Evolutionary conservation across 2,797 vertebrate species (phyloP).

Genomic region (Eulemur rubriventer): DNA sequence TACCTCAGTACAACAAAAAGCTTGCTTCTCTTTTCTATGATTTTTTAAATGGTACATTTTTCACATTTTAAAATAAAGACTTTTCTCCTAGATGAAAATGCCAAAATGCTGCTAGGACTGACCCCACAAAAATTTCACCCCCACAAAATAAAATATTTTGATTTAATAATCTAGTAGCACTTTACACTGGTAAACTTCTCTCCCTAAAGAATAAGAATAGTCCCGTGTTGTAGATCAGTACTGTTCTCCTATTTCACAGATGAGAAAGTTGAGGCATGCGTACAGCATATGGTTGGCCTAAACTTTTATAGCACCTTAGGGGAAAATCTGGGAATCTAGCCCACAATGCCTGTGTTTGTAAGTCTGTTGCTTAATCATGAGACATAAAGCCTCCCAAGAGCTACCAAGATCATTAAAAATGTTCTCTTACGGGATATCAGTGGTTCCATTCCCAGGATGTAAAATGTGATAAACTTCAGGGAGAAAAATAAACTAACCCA

Average conservation of each 20-base stretch:
- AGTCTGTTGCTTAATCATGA: conserved; percentile 45
- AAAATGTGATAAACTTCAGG: conserved; percentile 56
- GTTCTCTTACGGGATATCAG: conserved; percentile 42
- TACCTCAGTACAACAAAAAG: not conserved
- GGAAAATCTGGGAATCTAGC: conserved; percentile 23
- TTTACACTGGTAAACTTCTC: not conserved
- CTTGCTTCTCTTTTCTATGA: not conserved
- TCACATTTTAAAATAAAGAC: not conserved
- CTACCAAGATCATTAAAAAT: conserved; percentile 66
- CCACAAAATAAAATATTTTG: not conserved
- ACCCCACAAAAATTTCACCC: not conserved
- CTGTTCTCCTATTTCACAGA: not conserved
- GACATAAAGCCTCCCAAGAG: conserved; percentile 19
- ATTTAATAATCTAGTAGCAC: not conserved
- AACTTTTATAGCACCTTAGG: not conserved
- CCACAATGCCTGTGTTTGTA: not conserved
- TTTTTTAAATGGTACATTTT: conserved; percentile 23
- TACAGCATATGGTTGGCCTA: not conserved
- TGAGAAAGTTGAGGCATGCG: not conserved
- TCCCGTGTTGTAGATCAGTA: not conserved
- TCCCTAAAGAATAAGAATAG: not conserved
- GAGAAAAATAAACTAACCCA: conserved; percentile 65
- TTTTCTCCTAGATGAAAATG: not conserved
- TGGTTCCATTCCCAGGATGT: conserved; percentile 70
- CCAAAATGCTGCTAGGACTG: not conserved